These are phyloP conservation scores for Passer montanus DNA, from an alignment of 2,113 vertebrate genomes.

Conservation along the genomic window DNA sequence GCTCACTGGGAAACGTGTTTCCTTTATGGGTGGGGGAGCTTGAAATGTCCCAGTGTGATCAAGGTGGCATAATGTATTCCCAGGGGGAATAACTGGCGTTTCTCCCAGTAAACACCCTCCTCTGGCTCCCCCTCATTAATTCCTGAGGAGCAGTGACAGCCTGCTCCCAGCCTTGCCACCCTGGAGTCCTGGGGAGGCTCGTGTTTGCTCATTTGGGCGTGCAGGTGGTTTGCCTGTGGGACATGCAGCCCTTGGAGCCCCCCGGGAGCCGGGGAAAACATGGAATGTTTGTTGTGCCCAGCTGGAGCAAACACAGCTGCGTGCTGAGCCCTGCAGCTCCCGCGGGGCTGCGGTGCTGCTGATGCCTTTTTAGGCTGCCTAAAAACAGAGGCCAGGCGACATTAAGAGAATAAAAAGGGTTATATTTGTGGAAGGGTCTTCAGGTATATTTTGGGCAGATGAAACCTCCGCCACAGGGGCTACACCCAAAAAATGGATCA, in stretches of 20 bases:
- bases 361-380: background rate
- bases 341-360: background rate
- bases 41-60: background rate
- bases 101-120: background rate
- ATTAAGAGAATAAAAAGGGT: background rate
- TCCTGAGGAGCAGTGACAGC: background rate
- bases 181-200: background rate
- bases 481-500: background rate
- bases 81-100: background rate
- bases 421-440: background rate
- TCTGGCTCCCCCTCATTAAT: background rate
- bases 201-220: background rate
- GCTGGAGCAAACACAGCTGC: background rate
- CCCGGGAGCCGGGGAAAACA: background rate
- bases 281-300: accelerated
- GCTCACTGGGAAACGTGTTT: background rate
- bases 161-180: background rate
- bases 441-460: background rate
- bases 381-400: background rate
- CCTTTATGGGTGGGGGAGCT: background rate
- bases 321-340: background rate
- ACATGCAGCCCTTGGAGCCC: background rate
- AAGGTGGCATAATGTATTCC: background rate
- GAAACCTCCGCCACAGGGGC: background rate
- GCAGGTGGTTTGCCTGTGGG: background rate